Percentiles rank a stretch among this genome's conserved stretches.
These are phyloP conservation scores for Rhopalosiphum nymphaeae DNA, from an alignment of 2,888 invertebrate genomes.

Conservation along the genomic window DNA sequence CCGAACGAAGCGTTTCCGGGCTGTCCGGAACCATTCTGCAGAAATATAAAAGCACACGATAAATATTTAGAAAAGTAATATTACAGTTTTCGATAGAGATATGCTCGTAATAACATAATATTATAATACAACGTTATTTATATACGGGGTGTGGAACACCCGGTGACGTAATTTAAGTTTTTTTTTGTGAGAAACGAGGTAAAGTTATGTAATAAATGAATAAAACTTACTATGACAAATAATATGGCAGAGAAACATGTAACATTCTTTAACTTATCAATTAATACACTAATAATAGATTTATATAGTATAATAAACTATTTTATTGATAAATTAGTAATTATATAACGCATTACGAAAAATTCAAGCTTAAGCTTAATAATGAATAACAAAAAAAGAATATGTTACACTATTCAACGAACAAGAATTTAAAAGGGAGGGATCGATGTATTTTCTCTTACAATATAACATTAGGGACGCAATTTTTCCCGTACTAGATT, in stretches of 20 bases:
- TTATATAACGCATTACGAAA: background rate
- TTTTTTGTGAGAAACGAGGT: background rate
- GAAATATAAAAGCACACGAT: background rate
- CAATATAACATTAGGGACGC: background rate
- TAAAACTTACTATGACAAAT: background rate
- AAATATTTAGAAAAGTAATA: background rate
- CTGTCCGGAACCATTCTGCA: slow-evolving; percentile 59
- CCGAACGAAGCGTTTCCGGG: slow-evolving; percentile 57
- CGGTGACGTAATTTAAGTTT: background rate
- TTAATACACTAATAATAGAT: background rate
- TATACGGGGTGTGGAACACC: background rate
- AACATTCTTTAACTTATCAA: background rate
- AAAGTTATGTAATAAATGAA: background rate
- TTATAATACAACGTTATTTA: background rate
- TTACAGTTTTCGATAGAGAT: background rate
- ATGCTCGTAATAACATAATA: background rate
- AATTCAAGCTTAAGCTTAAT: background rate
- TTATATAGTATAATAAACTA: background rate
- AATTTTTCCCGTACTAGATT: background rate
- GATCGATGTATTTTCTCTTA: background rate
- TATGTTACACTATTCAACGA: background rate
- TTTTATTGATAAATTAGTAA: background rate
- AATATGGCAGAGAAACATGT: background rate
- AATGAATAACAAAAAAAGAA: background rate
- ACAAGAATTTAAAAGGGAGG: background rate